Percentiles rank a stretch among this genome's conserved stretches.
Conservation (phyloP, 1,140 invertebrate genomes). For the Megalopta genalis region DNA sequence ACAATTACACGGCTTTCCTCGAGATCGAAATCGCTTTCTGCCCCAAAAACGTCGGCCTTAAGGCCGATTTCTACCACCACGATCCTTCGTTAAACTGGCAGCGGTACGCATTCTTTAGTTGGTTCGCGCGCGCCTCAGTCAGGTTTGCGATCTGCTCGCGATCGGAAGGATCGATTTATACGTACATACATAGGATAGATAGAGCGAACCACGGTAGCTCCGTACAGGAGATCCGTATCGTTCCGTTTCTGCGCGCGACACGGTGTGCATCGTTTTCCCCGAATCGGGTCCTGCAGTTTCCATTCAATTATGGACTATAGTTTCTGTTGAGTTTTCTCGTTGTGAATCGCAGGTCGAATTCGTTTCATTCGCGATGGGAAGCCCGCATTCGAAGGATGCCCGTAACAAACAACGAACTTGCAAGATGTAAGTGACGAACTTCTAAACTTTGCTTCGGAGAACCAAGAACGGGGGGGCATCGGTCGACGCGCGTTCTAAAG, state of each 20-base stretch:
- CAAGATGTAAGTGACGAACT: slow-evolving; percentile 43
- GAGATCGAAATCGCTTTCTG: background rate
- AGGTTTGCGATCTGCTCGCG: slow-evolving; percentile 48
- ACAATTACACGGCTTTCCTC: background rate
- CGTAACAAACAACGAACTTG: background rate
- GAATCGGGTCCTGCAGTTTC: rapidly evolving
- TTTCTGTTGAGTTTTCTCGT: background rate
- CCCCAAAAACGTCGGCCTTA: slow-evolving; percentile 64
- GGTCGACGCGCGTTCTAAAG: too few species aligned
- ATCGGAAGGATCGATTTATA: slow-evolving; percentile 43
- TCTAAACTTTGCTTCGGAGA: background rate
- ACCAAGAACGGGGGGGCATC: background rate
- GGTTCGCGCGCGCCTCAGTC: slow-evolving; percentile 34
- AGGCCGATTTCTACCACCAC: slow-evolving; percentile 32
- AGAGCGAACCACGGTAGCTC: slow-evolving; percentile 13
- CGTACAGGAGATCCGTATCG: background rate
- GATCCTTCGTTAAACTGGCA: slow-evolving; percentile 7
- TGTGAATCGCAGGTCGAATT: background rate
- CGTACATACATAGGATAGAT: background rate
- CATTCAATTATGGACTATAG: background rate
- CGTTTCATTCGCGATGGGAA: slow-evolving; percentile 43
- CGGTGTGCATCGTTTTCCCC: background rate
- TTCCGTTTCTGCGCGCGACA: background rate
- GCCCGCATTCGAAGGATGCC: slow-evolving; percentile 34
- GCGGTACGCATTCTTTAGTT: slow-evolving; percentile 7